Conservation (phyloP, 2,797 vertebrate species). For the Hemibagrus guttatus region DNA sequence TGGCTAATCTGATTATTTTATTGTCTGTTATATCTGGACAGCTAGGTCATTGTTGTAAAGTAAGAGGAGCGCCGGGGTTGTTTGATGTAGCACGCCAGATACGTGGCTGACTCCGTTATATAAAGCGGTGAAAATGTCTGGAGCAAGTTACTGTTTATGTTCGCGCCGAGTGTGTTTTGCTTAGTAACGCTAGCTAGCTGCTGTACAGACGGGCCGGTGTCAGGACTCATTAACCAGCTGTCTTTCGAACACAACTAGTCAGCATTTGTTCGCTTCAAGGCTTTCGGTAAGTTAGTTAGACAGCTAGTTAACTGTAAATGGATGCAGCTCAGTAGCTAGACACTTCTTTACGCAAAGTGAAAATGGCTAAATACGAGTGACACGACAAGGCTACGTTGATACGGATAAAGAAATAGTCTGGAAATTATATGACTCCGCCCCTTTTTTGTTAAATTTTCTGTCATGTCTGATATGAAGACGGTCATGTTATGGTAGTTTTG, state of each 20-base stretch:
- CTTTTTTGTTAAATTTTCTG: not conserved
- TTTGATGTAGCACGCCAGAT: not conserved
- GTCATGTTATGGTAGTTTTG: not conserved
- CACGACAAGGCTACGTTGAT: not conserved
- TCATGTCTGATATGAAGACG: not conserved
- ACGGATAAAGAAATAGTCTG: not conserved
- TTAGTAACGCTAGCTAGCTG: conserved; percentile 37
- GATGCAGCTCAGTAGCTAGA: no score
- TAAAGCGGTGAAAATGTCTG: not conserved
- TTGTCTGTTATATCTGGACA: no score
- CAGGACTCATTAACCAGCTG: not conserved
- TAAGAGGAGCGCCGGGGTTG: not conserved
- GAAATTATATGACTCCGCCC: not conserved
- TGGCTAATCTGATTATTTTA: not conserved
- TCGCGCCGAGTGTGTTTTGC: not conserved
- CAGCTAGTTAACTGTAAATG: not conserved
- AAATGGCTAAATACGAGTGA: no score
- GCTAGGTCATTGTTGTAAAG: not conserved
- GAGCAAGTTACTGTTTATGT: conserved; percentile 4
- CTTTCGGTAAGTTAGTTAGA: not conserved
- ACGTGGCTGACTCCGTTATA: not conserved
- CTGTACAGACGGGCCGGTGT: not conserved
- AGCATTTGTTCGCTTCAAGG: not conserved
- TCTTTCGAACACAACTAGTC: not conserved
- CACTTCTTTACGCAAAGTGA: not conserved